Percentiles rank a stretch among this genome's conserved stretches.
Conservation (phyloP, 1,140 invertebrate genomes). For the Metopolophium dirhodum region DNA sequence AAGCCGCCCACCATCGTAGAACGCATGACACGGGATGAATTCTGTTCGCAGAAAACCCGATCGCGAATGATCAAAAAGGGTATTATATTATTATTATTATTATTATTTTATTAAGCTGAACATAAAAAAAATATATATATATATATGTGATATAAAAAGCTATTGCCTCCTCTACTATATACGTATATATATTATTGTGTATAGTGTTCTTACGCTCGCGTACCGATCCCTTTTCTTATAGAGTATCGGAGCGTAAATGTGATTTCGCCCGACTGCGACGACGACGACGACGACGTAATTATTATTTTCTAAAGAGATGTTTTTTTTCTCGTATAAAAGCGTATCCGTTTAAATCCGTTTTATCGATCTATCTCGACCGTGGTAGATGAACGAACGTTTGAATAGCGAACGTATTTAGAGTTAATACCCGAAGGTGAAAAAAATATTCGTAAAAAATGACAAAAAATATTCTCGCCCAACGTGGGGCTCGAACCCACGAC, state of each 20-base stretch:
- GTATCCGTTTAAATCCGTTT: slow-evolving; percentile 6
- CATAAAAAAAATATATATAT: not conserved
- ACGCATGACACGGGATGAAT: not conserved
- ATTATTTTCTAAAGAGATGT: not conserved
- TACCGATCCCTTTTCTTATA: not conserved
- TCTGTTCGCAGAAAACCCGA: not conserved
- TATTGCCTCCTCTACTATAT: not conserved
- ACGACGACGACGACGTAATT: slow-evolving; percentile 19
- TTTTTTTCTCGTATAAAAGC: slow-evolving; percentile 11
- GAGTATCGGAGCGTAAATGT: not conserved
- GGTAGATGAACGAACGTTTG: not conserved
- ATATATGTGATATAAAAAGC: not conserved
- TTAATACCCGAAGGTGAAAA: not conserved
- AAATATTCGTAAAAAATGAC: not conserved
- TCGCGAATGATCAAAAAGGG: not conserved
- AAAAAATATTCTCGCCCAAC: slow-evolving; percentile 63
- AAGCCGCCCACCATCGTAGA: not conserved
- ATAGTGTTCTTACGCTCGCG: not conserved
- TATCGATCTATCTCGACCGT: not conserved
- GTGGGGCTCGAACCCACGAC: slow-evolving; percentile 69
- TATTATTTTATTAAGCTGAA: slow-evolving; percentile 13
- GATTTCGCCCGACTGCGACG: not conserved
- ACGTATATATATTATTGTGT: not conserved
- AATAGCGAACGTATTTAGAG: not conserved
- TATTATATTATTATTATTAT: slow-evolving; percentile 13